Base-by-base conservation (phyloP, 2,888 invertebrate genomes). In the Agrochola lota region DNA sequence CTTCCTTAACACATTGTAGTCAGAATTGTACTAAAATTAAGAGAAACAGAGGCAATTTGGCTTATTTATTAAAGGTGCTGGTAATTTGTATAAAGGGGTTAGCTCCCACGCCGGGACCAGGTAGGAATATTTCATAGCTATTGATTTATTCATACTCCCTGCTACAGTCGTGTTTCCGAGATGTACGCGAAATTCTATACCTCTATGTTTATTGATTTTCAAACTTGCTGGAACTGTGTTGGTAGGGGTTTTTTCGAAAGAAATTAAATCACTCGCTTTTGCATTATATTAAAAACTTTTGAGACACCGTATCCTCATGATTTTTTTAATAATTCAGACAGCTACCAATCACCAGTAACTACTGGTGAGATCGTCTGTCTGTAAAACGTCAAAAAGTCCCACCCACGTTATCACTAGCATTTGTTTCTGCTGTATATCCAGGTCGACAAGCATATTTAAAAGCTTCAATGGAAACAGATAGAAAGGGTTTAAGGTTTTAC, bases 41-140 rank as follows among this genome's bases (percentile, higher is more conserved):
- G 85, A 78, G 71, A 35, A 81, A 78, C 35, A 67, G 40, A 64
- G 63, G 72, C 43, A 49, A 60, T 46, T 49, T 64, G 67, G n/a
- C 60, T 82, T 78, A 82, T 71, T 78, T 85, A 84, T 75, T 74
- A 59, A 85, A 85, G 70, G 70, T 35, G 17, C 52, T 68, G 49
- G 68, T 81, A 82, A 85, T 74, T 81, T 82, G 78, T 75, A 82
- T 74, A 78, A 71, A 85, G 62, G 74, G 78, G 66, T 78, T 72
- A 73, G 35, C 72, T 67, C 46, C 68, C 30, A 23, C 75, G n/a
- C 52, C 9, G 55, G 64, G 55, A 46, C 35, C n/a, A 49, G 57
- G 35, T n/a, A 52, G 71, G 70, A 80, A 85, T 85, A 85, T 76
- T 85, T 80, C 67, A 81, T 84, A 76, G 40, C 49, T 71, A 79